Conservation (phyloP, 2,113 vertebrate genomes). For the Hippolais icterina region DNA sequence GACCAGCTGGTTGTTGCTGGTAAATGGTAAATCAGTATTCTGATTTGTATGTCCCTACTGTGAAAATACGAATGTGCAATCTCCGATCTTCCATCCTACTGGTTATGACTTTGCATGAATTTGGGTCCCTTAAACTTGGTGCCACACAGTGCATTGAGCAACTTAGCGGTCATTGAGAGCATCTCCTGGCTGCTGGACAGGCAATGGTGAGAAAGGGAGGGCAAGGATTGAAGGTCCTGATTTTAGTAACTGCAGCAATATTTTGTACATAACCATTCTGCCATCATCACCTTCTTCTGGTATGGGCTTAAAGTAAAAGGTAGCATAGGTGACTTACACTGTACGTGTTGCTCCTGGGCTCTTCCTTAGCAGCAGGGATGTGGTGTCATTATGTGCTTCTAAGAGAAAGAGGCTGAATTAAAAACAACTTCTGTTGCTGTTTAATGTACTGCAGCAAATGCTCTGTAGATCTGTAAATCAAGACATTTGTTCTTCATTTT, state of each 20-base stretch:
- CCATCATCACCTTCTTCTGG: not conserved
- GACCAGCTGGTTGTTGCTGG: not conserved
- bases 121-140: not conserved
- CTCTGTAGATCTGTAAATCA: constrained; percentile 5
- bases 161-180: not conserved
- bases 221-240: not conserved
- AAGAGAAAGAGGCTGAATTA: not conserved
- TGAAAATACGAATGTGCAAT: not conserved
- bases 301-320: not conserved
- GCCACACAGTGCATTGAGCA: not conserved
- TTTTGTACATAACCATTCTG: not conserved
- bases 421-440: not conserved
- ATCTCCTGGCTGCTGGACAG: not conserved
- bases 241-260: not conserved
- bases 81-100: not conserved
- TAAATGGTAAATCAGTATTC: not conserved
- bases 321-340: not conserved
- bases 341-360: not conserved
- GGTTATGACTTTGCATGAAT: not conserved
- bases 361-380: not conserved
- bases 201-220: not conserved
- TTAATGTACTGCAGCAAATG: constrained; percentile 21
- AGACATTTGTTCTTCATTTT: constrained; percentile 62
- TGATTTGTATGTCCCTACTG: not conserved
- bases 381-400: not conserved